phyloP scores from a whole-genome alignment of 92 coral and sea anemone genomes.

The Siderastrea radians region DNA sequence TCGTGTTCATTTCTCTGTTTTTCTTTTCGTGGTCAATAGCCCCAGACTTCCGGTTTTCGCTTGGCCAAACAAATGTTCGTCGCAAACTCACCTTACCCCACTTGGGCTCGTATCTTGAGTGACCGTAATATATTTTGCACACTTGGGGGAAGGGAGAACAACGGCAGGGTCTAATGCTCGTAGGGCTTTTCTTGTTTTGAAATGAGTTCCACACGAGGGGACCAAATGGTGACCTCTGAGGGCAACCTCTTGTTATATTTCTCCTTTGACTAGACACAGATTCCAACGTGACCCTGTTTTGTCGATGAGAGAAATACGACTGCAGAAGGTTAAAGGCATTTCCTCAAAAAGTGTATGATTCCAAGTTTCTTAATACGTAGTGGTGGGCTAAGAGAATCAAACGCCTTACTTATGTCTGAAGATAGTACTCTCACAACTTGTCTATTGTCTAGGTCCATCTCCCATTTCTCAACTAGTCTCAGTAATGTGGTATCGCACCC shows the following conservation, averaged over 20 bases:
- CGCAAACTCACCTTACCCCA: too few relatives aligned
- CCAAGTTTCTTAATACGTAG: not conserved
- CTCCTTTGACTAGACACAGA: not conserved
- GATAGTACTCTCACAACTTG: not conserved
- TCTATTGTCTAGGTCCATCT: not conserved
- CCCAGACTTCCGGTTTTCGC: too few relatives aligned
- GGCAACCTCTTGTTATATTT: constrained; percentile 3
- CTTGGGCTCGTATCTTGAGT: too few relatives aligned
- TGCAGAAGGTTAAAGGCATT: not conserved
- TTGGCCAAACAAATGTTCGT: too few relatives aligned
- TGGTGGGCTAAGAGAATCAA: not conserved
- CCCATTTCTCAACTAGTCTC: not conserved
- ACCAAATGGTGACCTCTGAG: not conserved
- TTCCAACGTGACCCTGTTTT: constrained; percentile 8
- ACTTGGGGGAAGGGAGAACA: too few relatives aligned
- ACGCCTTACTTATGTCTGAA: not conserved
- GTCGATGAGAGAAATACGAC: constrained; percentile 2
- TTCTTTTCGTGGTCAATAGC: too few relatives aligned
- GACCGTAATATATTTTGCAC: too few relatives aligned
- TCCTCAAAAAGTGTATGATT: not conserved
- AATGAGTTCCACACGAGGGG: constrained; percentile 25
- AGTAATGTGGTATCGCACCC: not conserved
- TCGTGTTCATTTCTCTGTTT: too few relatives aligned
- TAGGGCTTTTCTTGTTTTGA: too few relatives aligned
- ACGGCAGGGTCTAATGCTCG: too few relatives aligned